These are phyloP conservation scores for Columba janthina DNA, from an alignment of 2,113 vertebrate species.

Conservation along the genomic window DNA sequence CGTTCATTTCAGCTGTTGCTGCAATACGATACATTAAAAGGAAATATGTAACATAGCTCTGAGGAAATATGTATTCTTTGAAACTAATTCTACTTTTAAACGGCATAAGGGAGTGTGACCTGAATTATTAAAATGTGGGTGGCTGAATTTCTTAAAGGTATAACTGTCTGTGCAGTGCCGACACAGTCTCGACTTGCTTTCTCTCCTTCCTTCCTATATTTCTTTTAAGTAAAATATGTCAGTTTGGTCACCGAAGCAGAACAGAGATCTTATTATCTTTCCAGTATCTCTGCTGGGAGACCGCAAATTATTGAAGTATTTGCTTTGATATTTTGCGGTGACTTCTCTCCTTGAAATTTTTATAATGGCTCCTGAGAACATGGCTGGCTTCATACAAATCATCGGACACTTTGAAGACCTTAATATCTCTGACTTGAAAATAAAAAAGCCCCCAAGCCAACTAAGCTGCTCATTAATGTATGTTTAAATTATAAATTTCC, in stretches of 20 bases:
- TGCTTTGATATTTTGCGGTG: constrained; percentile 72
- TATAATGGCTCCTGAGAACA: constrained; percentile 52
- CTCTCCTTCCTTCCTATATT: constrained; percentile 15
- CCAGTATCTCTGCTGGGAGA: constrained; percentile 71
- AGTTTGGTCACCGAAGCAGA: constrained; percentile 63
- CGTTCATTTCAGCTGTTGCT: constrained; percentile 76
- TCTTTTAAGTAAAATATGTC: constrained; percentile 70
- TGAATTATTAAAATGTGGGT: constrained; percentile 73
- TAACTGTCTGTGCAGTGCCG: not conserved
- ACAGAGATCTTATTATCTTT: constrained; percentile 69
- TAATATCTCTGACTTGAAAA: constrained; percentile 59
- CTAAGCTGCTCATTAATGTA: constrained; percentile 13
- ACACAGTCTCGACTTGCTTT: constrained; percentile 19
- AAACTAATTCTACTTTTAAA: constrained; percentile 79
- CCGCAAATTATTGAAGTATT: constrained; percentile 72
- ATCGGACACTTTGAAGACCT: constrained; percentile 39
- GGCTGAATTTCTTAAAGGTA: constrained; percentile 71
- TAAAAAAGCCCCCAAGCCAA: constrained; percentile 17
- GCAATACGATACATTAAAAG: constrained; percentile 79
- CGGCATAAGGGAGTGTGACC: constrained; percentile 68
- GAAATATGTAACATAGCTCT: constrained; percentile 78
- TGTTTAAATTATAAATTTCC: constrained; percentile 35
- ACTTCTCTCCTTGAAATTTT: constrained; percentile 64
- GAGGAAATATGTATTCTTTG: constrained; percentile 79
- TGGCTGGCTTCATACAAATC: constrained; percentile 44